These are phyloP conservation scores for Ornithoptera priamus DNA, from an alignment of 2,888 invertebrate species.

Conservation along the genomic window DNA sequence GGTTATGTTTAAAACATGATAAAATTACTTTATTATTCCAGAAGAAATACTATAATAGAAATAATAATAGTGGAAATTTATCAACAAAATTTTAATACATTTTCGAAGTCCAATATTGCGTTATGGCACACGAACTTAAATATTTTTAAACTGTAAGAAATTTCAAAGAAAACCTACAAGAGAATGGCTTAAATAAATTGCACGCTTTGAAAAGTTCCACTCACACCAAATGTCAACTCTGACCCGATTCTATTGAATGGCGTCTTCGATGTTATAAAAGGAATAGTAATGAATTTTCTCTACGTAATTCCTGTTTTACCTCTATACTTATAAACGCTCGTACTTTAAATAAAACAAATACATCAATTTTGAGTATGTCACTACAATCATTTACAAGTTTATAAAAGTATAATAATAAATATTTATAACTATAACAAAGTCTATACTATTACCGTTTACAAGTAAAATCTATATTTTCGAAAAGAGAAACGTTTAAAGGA, in stretches of 20 bases:
- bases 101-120: no score
- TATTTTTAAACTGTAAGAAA: neutral
- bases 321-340: neutral
- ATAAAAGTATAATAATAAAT: no score
- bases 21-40: no score
- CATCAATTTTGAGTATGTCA: neutral
- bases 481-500: no score
- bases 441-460: no score
- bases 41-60: no score
- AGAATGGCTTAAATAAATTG: conserved; percentile 4
- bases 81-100: no score
- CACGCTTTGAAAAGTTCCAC: neutral
- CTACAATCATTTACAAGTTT: no score
- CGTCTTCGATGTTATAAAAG: neutral
- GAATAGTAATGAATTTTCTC: conserved; percentile 1
- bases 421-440: no score
- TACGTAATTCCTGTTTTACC: neutral
- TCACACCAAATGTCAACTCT: conserved; percentile 2
- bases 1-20: no score
- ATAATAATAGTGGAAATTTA: no score
- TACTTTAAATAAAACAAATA: neutral
- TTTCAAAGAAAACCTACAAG: neutral
- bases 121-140: neutral
- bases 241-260: conserved; percentile 3
- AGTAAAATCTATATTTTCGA: no score